A percentile compares a stretch with the other conserved stretches of the same genome.
Evolutionary conservation across 1,140 invertebrate species (phyloP).

Genomic region (Papilio polytes): DNA sequence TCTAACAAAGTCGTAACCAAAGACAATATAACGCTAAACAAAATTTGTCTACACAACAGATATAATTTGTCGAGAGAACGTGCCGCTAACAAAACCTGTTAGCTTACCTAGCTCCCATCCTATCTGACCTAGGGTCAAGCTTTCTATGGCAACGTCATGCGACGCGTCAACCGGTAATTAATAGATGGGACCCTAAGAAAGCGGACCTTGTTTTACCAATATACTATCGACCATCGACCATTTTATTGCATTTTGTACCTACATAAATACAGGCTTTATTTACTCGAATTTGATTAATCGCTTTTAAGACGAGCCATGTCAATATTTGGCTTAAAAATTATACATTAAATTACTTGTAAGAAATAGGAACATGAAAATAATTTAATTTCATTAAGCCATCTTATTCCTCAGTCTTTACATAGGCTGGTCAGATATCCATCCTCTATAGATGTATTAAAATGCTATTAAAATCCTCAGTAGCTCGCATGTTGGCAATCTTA

Average conservation of each 20-base stretch:
- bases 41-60: background rate
- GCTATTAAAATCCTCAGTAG: background rate
- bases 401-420: too few relatives aligned
- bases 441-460: background rate
- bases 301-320: too few relatives aligned
- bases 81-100: background rate
- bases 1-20: background rate
- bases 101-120: conserved; percentile 4
- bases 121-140: conserved; percentile 14
- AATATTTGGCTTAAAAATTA: too few relatives aligned
- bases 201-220: background rate
- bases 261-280: background rate
- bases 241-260: background rate
- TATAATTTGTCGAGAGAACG: background rate
- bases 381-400: too few relatives aligned
- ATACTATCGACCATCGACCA: background rate
- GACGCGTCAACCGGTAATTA: conserved; percentile 33
- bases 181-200: conserved; percentile 23
- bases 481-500: conserved; percentile 13
- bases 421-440: too few relatives aligned
- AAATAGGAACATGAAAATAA: too few relatives aligned
- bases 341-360: too few relatives aligned
- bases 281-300: too few relatives aligned
- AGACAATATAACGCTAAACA: background rate
- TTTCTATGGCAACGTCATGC: conserved; percentile 30